These are phyloP conservation scores for Hepsetus odoe DNA, from an alignment of 2,113 vertebrate species.

Conservation along the genomic window DNA sequence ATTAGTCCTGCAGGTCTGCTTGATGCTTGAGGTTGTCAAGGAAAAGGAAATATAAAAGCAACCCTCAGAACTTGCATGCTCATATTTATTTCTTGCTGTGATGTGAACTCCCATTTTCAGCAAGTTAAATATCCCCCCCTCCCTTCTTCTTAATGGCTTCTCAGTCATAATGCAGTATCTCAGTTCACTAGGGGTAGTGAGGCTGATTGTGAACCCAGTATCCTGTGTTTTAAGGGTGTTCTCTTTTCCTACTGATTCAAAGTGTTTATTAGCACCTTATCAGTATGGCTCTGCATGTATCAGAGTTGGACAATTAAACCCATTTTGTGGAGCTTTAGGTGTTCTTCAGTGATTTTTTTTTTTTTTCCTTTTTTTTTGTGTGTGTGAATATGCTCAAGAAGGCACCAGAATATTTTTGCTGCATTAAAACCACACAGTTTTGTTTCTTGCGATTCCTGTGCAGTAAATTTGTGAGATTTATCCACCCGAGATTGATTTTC, in stretches of 20 bases:
- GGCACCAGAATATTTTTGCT: slow-evolving; percentile 21
- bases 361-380: slow-evolving; percentile 38
- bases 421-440: slow-evolving; percentile 44
- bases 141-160: not conserved
- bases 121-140: not conserved
- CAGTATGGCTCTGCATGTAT: slow-evolving; percentile 24
- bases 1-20: no score
- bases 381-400: slow-evolving; percentile 60
- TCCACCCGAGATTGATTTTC: not conserved
- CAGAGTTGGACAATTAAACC: slow-evolving; percentile 17
- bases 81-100: not conserved
- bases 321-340: not conserved
- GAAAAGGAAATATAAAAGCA: not conserved
- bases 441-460: not conserved
- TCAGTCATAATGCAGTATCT: not conserved
- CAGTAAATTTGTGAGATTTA: not conserved
- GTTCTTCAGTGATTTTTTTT: slow-evolving; percentile 15
- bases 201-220: not conserved
- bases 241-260: slow-evolving; percentile 47
- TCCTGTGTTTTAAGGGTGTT: slow-evolving; percentile 17
- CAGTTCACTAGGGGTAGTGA: not conserved
- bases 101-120: not conserved
- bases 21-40: not conserved
- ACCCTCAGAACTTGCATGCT: not conserved
- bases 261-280: slow-evolving; percentile 40